These are phyloP conservation scores for Taenaris catops DNA, from an alignment of 2,888 invertebrate species.

Conservation along the genomic window DNA sequence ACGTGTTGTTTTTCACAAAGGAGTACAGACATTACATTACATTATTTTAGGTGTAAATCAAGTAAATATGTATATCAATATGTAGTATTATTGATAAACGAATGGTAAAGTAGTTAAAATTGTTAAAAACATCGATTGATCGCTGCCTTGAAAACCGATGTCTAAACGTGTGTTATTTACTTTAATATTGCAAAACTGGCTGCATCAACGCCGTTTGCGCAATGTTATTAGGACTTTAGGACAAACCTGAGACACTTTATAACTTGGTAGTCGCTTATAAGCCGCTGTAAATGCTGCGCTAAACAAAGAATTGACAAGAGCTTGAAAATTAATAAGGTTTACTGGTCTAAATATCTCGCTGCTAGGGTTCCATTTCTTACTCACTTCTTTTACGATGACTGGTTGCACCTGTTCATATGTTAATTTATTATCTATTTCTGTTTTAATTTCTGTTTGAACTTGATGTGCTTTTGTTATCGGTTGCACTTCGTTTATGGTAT, in stretches of 20 bases:
- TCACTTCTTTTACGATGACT: slow-evolving; percentile 59
- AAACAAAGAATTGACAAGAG: slow-evolving; percentile 38
- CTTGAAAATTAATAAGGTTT: slow-evolving; percentile 32
- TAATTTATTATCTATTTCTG: too few species aligned
- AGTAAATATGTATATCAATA: too few species aligned
- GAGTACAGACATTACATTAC: too few species aligned
- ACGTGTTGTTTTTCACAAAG: too few species aligned
- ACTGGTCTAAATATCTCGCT: slow-evolving; percentile 21
- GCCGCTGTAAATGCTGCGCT: slow-evolving; percentile 28
- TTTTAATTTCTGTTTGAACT: slow-evolving; percentile 17
- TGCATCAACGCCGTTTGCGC: slow-evolving; percentile 44
- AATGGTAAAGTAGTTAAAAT: too few species aligned
- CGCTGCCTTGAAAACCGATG: neutral
- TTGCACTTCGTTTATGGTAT: slow-evolving; percentile 33
- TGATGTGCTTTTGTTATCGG: slow-evolving; percentile 14
- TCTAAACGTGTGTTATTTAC: slow-evolving; percentile 8
- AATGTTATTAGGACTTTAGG: slow-evolving; percentile 15
- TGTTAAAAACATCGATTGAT: neutral
- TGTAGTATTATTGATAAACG: too few species aligned
- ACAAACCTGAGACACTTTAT: slow-evolving; percentile 45
- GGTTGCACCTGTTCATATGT: slow-evolving; percentile 29
- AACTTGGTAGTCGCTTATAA: slow-evolving; percentile 27
- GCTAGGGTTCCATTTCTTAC: slow-evolving; percentile 34
- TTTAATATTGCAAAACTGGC: slow-evolving; percentile 25
- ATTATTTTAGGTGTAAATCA: too few species aligned